Conservation (phyloP, 2,888 invertebrate genomes). For the Heliconius cydno region DNA sequence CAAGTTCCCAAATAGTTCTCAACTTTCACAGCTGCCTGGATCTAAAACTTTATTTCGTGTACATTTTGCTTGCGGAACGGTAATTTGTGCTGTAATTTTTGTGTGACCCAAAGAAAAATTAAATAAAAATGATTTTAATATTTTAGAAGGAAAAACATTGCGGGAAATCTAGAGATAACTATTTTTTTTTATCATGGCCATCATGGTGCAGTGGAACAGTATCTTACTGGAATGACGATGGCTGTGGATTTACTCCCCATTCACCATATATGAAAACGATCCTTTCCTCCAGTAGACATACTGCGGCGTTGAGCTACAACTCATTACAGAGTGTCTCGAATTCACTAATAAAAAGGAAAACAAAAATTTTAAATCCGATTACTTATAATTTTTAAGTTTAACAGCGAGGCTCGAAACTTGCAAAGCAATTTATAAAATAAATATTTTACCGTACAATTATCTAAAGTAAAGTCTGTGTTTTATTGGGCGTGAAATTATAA, state of each 20-base stretch:
- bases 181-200: no score
- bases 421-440: slow-evolving; percentile 18
- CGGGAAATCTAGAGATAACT: no score
- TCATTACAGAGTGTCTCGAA: no score
- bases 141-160: not conserved
- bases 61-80: slow-evolving; percentile 23
- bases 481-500: slow-evolving; percentile 21
- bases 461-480: slow-evolving; percentile 19
- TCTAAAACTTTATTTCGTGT: slow-evolving; percentile 36
- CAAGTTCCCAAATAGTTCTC: slow-evolving; percentile 39
- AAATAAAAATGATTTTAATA: not conserved
- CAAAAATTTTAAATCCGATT: not conserved
- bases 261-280: no score
- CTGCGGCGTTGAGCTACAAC: not conserved
- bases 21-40: slow-evolving; percentile 42
- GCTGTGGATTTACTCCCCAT: no score
- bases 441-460: slow-evolving; percentile 17
- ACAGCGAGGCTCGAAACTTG: not conserved
- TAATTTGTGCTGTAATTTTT: slow-evolving; percentile 22
- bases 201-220: no score
- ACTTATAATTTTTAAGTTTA: not conserved
- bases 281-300: not conserved
- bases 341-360: no score
- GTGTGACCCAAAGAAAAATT: not conserved
- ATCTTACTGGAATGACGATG: no score